A percentile compares a stretch with the other conserved stretches of the same genome.
Conservation (phyloP, 2,888 invertebrate genomes). For the Coleophora flavipennella region DNA sequence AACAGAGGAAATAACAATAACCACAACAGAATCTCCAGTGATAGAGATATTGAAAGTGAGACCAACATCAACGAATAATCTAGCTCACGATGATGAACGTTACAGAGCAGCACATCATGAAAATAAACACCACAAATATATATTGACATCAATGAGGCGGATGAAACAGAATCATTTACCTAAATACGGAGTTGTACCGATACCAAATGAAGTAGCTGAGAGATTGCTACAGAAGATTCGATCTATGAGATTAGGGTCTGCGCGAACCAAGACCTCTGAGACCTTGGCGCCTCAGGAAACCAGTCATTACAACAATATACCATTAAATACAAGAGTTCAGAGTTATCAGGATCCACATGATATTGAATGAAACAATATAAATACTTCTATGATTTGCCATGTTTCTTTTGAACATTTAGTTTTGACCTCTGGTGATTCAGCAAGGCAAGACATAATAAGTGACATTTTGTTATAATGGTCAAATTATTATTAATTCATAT, state of each 20-base stretch:
- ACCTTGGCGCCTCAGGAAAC: too few relatives aligned
- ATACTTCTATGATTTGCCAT: too few relatives aligned
- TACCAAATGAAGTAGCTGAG: slow-evolving; percentile 39
- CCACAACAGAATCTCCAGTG: slow-evolving; percentile 7
- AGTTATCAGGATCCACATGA: slow-evolving; percentile 21
- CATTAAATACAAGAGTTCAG: slow-evolving; percentile 21
- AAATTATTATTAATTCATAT: too few relatives aligned
- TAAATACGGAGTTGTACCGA: slow-evolving; percentile 44
- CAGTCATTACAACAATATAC: too few relatives aligned
- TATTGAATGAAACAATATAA: slow-evolving; percentile 7
- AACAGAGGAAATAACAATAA: neutral
- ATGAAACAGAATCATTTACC: slow-evolving; percentile 37
- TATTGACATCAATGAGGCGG: slow-evolving; percentile 28
- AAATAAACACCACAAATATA: slow-evolving; percentile 23
- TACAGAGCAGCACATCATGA: neutral
- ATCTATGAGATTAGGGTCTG: neutral
- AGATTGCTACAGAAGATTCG: slow-evolving; percentile 23
- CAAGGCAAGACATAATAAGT: too few relatives aligned
- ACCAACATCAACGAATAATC: neutral
- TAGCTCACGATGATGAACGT: too few relatives aligned
- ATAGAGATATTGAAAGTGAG: slow-evolving; percentile 4
- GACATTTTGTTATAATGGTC: too few relatives aligned
- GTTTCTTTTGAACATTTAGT: too few relatives aligned
- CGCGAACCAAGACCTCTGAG: too few relatives aligned
- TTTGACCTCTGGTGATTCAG: too few relatives aligned